Evolutionary conservation across 2,113 vertebrate species (phyloP), one percentile per base, ranked within the genome.

Genomic region (Plectropomus leopardus): DNA sequence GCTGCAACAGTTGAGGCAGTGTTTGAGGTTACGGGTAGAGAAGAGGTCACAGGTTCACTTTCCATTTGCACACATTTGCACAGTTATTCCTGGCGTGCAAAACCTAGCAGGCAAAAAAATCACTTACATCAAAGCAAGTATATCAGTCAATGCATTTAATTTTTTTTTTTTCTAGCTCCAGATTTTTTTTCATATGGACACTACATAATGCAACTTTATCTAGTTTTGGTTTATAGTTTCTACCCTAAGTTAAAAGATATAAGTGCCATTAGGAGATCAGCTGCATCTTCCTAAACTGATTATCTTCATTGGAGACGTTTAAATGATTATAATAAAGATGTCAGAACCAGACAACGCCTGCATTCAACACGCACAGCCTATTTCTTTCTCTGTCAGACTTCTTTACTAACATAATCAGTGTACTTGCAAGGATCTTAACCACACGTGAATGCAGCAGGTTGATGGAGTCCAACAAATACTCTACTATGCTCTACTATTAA

Each of bases 31-130:
- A 50, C 32, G 72, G 63, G 40, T 61, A 47, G 63, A 78, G 53
- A 65, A 28, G 64, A 81, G 84, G 85, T 92, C 85, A 86, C 72
- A 72, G 85, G 83, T 83, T 90, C 82, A 82, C 45, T 71, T 72
- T 76, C 55, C 58, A 82, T 78, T 78, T 55, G 16, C 47, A 82
- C 60, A 84, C 69, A 78, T 84, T 80, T 73, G n/a, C 51, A 76
- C 50, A 66, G 51, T 76, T 84, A 60, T 61, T 59, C 24, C 57
- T 61, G 63, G 66, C 80, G 59, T 84, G 80, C 76, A 58, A n/a
- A 76, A 54, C 67, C 19, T 14, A 2, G 50, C 28, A 6, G 21
- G 6, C 42, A 32, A 58, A 32, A 58, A 28, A 58, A 55, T 16
- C 15, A 7, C 9, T 23, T 4, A 51, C 11, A 34, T 48, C 47